Conservation (phyloP, 2,888 invertebrate genomes). For the Chironomus riparius region DNA sequence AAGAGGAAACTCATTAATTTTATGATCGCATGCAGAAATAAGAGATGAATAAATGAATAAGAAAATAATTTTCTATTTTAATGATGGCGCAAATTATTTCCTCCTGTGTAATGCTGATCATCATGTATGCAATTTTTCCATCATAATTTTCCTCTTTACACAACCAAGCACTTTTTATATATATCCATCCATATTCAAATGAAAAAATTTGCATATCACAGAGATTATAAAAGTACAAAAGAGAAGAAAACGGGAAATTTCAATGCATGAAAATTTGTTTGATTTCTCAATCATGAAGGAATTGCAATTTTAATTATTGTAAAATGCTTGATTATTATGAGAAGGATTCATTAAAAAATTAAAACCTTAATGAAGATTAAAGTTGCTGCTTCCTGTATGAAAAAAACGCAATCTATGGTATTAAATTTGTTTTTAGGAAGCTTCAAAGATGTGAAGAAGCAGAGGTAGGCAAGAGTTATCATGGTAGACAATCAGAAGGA, state of each 20-base stretch:
- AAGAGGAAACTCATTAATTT: conserved; percentile 22
- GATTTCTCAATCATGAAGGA: conserved; percentile 11
- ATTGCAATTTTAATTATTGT: conserved; percentile 8
- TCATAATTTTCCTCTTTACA: background rate
- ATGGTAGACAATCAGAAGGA: too few relatives aligned
- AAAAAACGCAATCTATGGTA: background rate
- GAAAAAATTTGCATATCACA: conserved; percentile 9
- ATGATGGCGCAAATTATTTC: conserved; percentile 11
- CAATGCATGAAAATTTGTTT: background rate
- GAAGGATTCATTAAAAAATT: background rate
- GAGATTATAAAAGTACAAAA: background rate
- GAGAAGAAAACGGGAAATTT: background rate
- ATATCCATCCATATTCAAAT: background rate
- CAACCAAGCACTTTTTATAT: background rate
- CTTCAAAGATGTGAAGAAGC: too few relatives aligned
- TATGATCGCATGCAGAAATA: conserved; percentile 14
- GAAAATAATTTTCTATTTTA: background rate
- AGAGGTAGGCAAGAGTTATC: too few relatives aligned
- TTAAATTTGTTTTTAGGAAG: background rate
- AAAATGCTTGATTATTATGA: background rate
- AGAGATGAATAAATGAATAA: conserved; percentile 8
- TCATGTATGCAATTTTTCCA: conserved; percentile 10
- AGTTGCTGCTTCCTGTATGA: too few relatives aligned
- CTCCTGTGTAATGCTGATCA: background rate
- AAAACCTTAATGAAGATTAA: background rate